Evolutionary conservation across 2,888 invertebrate species (phyloP).

Genomic region (Eupithecia exiguata): DNA sequence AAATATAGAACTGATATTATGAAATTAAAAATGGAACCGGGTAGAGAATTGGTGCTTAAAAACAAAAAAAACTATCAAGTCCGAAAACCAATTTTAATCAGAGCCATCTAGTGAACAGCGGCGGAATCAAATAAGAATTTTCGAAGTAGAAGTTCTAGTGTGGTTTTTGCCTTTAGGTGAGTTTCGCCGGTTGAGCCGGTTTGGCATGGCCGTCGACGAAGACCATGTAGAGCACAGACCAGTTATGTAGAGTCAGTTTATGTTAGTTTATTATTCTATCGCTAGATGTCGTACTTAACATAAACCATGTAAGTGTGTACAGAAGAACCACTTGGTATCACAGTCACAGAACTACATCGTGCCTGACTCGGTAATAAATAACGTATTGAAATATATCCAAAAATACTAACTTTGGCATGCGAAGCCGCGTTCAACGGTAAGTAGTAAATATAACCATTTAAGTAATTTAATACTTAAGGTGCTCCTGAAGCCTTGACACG

Average conservation of each 20-base stretch:
- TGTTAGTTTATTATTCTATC: constrained; percentile 6
- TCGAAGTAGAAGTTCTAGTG: not conserved
- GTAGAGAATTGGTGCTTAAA: not conserved
- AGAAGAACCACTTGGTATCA: too few relatives aligned
- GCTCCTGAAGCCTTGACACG: constrained; percentile 25
- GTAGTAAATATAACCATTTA: not conserved
- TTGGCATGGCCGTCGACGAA: not conserved
- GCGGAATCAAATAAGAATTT: not conserved
- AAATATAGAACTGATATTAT: not conserved
- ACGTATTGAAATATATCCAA: too few relatives aligned
- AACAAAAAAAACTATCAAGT: not conserved
- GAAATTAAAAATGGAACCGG: not conserved
- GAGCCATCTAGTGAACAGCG: constrained; percentile 9
- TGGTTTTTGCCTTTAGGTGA: not conserved
- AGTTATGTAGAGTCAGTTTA: not conserved
- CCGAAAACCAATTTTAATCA: not conserved
- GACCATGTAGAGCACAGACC: too few relatives aligned
- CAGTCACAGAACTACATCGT: too few relatives aligned
- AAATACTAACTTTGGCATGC: too few relatives aligned
- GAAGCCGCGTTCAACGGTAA: not conserved
- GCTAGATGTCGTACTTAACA: constrained; percentile 4
- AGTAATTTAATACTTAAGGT: not conserved
- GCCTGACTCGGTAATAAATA: too few relatives aligned
- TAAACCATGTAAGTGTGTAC: too few relatives aligned
- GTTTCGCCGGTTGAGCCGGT: not conserved